phyloP scores from a whole-genome alignment of 2,888 invertebrate species.

The Campaea margaritaria region DNA sequence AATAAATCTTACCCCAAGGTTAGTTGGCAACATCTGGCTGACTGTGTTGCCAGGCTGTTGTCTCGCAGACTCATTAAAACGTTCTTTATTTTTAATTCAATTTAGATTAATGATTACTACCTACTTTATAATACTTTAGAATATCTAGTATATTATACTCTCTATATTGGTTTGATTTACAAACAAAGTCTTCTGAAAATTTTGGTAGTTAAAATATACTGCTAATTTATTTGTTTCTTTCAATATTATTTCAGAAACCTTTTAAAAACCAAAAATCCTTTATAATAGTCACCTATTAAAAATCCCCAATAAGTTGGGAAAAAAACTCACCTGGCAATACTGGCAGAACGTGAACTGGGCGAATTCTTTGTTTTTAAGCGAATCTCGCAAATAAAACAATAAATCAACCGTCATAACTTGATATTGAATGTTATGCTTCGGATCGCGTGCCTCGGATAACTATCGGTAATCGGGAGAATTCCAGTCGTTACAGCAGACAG shows the following conservation, averaged over 20 bases:
- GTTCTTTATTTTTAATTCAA: background rate
- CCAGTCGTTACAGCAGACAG: background rate
- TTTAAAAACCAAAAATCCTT: too few relatives aligned
- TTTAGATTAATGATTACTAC: too few relatives aligned
- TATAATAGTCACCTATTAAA: background rate
- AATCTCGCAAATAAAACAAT: constrained; percentile 28
- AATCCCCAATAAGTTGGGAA: constrained; percentile 5
- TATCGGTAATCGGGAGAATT: background rate
- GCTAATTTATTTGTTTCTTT: too few relatives aligned
- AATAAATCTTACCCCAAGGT: constrained; percentile 39
- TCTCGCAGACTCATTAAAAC: constrained; percentile 13
- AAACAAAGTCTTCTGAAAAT: too few relatives aligned
- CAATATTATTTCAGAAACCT: too few relatives aligned
- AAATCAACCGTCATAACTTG: constrained; percentile 19
- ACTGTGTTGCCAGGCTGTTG: constrained; percentile 24
- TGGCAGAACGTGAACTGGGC: constrained; percentile 12
- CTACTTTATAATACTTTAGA: too few relatives aligned
- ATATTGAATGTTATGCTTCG: constrained; percentile 26
- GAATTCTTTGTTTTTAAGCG: constrained; percentile 29
- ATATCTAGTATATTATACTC: too few relatives aligned
- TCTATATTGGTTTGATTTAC: too few relatives aligned
- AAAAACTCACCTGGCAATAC: constrained; percentile 16
- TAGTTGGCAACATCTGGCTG: constrained; percentile 35
- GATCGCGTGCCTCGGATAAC: constrained; percentile 16
- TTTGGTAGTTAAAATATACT: too few relatives aligned